These are phyloP conservation scores for Blera fallax DNA, from an alignment of 2,888 invertebrate species.

Conservation along the genomic window DNA sequence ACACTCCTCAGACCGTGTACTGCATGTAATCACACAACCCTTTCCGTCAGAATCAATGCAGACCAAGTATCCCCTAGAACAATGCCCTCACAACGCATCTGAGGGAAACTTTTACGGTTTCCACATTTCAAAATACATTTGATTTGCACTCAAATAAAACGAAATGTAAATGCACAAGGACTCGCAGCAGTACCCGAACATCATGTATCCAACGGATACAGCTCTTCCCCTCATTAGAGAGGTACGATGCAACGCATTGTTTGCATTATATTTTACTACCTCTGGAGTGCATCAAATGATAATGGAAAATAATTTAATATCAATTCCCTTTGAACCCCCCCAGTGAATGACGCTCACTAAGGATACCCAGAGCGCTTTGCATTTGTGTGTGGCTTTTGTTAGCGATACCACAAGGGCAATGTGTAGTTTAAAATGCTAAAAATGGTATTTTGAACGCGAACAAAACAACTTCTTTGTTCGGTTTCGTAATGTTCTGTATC, in stretches of 20 bases:
- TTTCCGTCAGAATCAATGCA: neutral
- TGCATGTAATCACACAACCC: neutral
- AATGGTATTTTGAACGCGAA: constrained; percentile 55
- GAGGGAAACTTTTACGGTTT: constrained; percentile 61
- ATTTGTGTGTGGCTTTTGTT: constrained; percentile 58
- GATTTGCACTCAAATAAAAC: constrained; percentile 69
- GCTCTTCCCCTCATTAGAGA: constrained; percentile 49
- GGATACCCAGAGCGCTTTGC: constrained; percentile 1
- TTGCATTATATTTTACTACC: constrained; percentile 69
- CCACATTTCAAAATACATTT: constrained; percentile 62
- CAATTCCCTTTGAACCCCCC: constrained; percentile 55
- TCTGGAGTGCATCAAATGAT: constrained; percentile 70
- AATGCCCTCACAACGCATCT: neutral
- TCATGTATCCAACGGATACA: constrained; percentile 16
- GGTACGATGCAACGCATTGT: constrained; percentile 63
- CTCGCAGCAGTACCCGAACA: neutral
- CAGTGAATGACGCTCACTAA: neutral
- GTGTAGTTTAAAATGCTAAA: constrained; percentile 46
- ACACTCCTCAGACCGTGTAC: neutral
- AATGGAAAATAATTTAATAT: constrained; percentile 73
- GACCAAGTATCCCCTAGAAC: neutral
- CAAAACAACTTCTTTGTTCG: constrained; percentile 61
- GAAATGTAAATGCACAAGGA: constrained; percentile 61
- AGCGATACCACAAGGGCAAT: constrained; percentile 19
- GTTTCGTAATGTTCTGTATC: constrained; percentile 15